These are phyloP conservation scores for Gephyroberyx darwinii DNA, from an alignment of 2,797 vertebrate genomes.

Conservation along the genomic window DNA sequence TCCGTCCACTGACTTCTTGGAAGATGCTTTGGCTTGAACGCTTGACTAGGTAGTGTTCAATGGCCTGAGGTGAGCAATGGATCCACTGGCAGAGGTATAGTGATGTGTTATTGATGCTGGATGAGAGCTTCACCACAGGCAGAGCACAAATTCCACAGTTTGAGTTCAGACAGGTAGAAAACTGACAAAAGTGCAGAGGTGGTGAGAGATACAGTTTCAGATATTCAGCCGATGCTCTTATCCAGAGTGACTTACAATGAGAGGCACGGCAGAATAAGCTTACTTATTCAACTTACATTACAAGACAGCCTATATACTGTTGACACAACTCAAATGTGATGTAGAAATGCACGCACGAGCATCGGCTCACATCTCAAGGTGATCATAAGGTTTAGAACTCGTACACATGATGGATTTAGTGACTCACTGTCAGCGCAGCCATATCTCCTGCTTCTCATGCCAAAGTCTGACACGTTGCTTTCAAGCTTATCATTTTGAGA, in stretches of 20 bases:
- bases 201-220: not conserved
- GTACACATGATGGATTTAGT: not conserved
- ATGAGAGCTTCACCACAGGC: not conserved
- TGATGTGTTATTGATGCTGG: conserved; percentile 6
- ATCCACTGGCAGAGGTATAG: not conserved
- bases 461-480: conserved; percentile 12
- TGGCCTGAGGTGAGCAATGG: conserved; percentile 2
- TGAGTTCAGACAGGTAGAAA: not conserved
- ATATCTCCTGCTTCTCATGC: conserved; percentile 1
- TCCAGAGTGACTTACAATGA: not conserved
- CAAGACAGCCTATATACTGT: not conserved
- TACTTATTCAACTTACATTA: not conserved
- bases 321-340: not conserved
- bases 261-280: not conserved
- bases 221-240: not conserved
- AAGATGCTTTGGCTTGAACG: not conserved
- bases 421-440: not conserved
- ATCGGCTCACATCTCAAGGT: conserved; percentile 9
- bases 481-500: conserved; percentile 15
- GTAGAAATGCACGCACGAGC: not conserved
- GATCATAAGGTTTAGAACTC: not conserved
- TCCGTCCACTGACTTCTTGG: not conserved
- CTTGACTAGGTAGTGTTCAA: conserved; percentile 9
- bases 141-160: not conserved
- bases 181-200: not conserved